These are phyloP conservation scores for Latrodectus hesperus DNA, from an alignment of 2,888 invertebrate genomes.

Conservation along the genomic window DNA sequence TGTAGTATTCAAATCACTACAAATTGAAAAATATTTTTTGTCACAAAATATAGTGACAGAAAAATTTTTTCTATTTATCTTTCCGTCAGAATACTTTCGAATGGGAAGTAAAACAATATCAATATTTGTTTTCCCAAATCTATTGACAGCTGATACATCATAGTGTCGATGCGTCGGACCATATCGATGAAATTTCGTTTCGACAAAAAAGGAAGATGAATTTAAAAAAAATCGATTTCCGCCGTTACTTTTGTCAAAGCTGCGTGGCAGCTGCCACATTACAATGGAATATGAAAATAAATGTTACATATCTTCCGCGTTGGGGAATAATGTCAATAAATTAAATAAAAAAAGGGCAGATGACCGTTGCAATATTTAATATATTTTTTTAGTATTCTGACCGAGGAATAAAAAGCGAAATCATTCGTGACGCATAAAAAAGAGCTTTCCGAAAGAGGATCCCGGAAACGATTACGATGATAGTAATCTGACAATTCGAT, in stretches of 20 bases:
- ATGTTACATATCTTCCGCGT: conserved; percentile 44
- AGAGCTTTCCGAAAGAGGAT: conserved; percentile 12
- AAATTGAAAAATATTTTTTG: no score
- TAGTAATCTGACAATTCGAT: conserved; percentile 41
- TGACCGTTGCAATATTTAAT: conserved; percentile 32
- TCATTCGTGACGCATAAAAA: conserved; percentile 48
- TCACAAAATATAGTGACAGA: no score
- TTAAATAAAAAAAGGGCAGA: conserved; percentile 13
- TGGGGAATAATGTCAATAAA: not conserved
- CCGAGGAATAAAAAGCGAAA: conserved; percentile 48
- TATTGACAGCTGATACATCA: no score
- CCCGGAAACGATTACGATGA: conserved; percentile 60
- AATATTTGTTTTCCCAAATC: no score
- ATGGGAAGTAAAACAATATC: no score
- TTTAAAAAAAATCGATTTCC: conserved; percentile 38
- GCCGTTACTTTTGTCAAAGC: conserved; percentile 9
- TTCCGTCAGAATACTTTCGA: no score
- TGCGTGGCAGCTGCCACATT: conserved; percentile 18
- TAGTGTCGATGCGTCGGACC: conserved; percentile 17
- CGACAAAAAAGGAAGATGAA: not conserved
- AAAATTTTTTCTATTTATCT: no score
- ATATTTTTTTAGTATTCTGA: conserved; percentile 18
- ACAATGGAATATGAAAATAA: conserved; percentile 59
- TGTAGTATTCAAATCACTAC: no score
- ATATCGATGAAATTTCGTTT: not conserved